Conservation (phyloP, 2,797 vertebrate species). For the Trematomus bernacchii region DNA sequence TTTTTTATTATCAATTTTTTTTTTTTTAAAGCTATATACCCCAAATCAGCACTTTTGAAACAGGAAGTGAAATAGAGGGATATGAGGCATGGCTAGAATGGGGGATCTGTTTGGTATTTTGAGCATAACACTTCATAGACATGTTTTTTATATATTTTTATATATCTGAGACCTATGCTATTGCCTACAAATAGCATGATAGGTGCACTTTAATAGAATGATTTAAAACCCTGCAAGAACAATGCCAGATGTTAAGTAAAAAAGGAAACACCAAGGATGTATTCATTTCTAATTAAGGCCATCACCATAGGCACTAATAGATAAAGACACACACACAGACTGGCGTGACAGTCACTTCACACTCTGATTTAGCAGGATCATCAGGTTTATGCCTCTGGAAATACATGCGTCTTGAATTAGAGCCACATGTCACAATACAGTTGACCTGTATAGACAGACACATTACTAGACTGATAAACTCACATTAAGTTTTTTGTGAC, state of each 20-base stretch:
- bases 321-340: slow-evolving; percentile 44
- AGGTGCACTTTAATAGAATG: background rate
- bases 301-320: slow-evolving; percentile 19
- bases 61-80: too few species aligned
- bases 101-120: too few species aligned
- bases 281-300: too few species aligned
- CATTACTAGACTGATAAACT: slow-evolving; percentile 91
- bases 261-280: background rate
- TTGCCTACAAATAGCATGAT: too few species aligned
- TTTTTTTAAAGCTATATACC: too few species aligned
- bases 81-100: too few species aligned
- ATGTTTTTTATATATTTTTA: too few species aligned
- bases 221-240: background rate
- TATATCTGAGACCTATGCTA: too few species aligned
- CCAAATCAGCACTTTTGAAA: too few species aligned
- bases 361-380: slow-evolving; percentile 88
- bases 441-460: slow-evolving; percentile 89
- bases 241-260: background rate
- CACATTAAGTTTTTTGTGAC: slow-evolving; percentile 87
- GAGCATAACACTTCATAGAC: too few species aligned
- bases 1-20: too few species aligned
- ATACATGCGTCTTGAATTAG: slow-evolving; percentile 94
- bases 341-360: slow-evolving; percentile 88
- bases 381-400: slow-evolving; percentile 93
- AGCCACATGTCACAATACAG: slow-evolving; percentile 92